These are phyloP conservation scores for Urosaurus nigricauda DNA, from an alignment of 2,797 vertebrate genomes.

Conservation along the genomic window DNA sequence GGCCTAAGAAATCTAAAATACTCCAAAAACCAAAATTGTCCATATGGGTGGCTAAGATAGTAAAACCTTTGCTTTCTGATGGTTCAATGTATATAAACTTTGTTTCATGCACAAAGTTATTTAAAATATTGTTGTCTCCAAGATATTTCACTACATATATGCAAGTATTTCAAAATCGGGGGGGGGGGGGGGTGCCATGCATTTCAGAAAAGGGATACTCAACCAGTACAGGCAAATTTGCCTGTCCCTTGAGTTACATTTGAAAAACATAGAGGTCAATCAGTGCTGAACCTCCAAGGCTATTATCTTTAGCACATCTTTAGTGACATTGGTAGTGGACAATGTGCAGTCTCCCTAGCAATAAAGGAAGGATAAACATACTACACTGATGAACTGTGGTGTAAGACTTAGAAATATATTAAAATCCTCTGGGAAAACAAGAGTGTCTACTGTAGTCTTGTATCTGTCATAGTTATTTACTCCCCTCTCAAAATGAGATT, in stretches of 20 bases:
- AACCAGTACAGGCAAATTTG: not conserved
- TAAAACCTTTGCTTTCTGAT: too few relatives aligned
- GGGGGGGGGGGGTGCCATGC: too few relatives aligned
- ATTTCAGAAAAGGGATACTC: too few relatives aligned
- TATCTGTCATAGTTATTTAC: constrained; percentile 77
- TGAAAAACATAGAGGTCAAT: not conserved
- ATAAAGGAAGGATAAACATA: not conserved
- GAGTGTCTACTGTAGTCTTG: constrained; percentile 72
- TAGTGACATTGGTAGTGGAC: constrained; percentile 47
- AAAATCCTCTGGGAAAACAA: constrained; percentile 14
- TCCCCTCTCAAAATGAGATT: constrained; percentile 58
- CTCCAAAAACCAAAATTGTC: too few relatives aligned
- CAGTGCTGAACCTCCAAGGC: not conserved
- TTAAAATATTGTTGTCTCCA: too few relatives aligned
- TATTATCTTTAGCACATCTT: not conserved
- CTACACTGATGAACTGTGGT: constrained; percentile 6
- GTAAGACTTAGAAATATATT: constrained; percentile 15
- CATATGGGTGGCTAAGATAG: too few relatives aligned
- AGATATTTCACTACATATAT: too few relatives aligned
- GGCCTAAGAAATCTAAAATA: too few relatives aligned
- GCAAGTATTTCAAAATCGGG: too few relatives aligned
- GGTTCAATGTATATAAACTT: too few relatives aligned
- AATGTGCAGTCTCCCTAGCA: not conserved
- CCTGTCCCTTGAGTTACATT: not conserved
- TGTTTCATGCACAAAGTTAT: too few relatives aligned